A percentile compares a stretch with the other conserved stretches of the same genome.
These are phyloP conservation scores for Spodoptera frugiperda DNA, from an alignment of 1,140 invertebrate genomes.

Conservation along the genomic window DNA sequence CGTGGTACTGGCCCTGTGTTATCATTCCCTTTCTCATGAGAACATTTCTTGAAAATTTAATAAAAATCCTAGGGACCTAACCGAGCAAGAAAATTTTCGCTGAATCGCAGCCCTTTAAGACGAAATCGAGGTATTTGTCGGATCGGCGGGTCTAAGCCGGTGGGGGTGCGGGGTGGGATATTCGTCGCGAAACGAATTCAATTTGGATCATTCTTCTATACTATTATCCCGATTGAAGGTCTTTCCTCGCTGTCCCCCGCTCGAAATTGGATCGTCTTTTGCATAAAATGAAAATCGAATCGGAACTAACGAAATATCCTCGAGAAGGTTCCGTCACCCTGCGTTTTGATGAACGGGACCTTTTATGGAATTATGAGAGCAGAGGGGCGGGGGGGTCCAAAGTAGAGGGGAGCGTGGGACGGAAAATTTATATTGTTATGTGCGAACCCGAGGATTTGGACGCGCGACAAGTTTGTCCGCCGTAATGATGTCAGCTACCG, in stretches of 20 bases:
- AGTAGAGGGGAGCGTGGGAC: slow-evolving; percentile 9
- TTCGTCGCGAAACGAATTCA: slow-evolving; percentile 74
- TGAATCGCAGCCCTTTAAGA: slow-evolving; percentile 72
- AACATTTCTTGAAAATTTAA: slow-evolving; percentile 72
- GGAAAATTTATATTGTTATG: slow-evolving; percentile 47
- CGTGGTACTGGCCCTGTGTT: slow-evolving; percentile 29
- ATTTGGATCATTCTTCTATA: slow-evolving; percentile 83
- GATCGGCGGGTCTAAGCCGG: slow-evolving; percentile 60
- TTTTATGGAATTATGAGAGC: slow-evolving; percentile 48
- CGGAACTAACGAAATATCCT: slow-evolving; percentile 79
- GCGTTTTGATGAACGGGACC: slow-evolving; percentile 46
- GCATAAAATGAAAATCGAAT: slow-evolving; percentile 84
- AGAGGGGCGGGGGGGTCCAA: slow-evolving; percentile 8
- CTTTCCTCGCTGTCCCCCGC: slow-evolving; percentile 58
- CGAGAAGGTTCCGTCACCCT: slow-evolving; percentile 37
- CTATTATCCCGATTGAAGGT: slow-evolving; percentile 80
- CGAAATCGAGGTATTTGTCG: slow-evolving; percentile 63
- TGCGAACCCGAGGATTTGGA: slow-evolving; percentile 20
- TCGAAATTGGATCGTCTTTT: slow-evolving; percentile 82
- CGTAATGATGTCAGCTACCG: slow-evolving; percentile 18
- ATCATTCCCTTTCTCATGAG: slow-evolving; percentile 42
- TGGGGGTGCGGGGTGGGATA: slow-evolving; percentile 49
- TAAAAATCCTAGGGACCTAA: slow-evolving; percentile 72
- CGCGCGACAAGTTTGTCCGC: slow-evolving; percentile 19
- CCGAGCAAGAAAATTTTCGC: slow-evolving; percentile 73